Evolutionary conservation across 2,797 vertebrate species (phyloP).

Genomic region (Leptoclinus maculatus): DNA sequence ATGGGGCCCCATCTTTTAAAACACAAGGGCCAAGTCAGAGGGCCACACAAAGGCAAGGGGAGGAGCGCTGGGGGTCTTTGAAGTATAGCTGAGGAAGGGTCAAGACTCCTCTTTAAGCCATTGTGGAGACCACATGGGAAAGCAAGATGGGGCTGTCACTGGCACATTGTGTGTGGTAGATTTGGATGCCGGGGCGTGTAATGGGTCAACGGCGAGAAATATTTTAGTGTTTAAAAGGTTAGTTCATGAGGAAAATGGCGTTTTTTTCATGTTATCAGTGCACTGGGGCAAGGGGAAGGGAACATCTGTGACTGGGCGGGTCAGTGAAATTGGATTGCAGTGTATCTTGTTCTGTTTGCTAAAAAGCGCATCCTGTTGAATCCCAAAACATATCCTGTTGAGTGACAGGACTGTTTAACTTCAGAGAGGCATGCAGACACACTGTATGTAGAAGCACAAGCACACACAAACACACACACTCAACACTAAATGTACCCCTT

Average conservation of each 20-base stretch:
- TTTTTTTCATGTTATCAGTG: constrained; percentile 44
- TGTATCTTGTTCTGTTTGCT: constrained; percentile 52
- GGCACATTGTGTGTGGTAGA: constrained; percentile 69
- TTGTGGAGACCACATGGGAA: constrained; percentile 77
- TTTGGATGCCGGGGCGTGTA: constrained; percentile 50
- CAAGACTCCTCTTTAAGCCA: constrained; percentile 66
- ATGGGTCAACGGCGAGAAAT: constrained; percentile 59
- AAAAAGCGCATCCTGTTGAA: constrained; percentile 51
- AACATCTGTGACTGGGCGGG: constrained; percentile 59
- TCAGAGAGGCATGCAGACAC: background rate
- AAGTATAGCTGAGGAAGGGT: constrained; percentile 73
- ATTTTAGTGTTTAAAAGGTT: constrained; percentile 50
- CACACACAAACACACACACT: background rate
- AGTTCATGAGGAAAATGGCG: constrained; percentile 19
- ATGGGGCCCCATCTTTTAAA: constrained; percentile 58
- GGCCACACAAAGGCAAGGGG: constrained; percentile 80
- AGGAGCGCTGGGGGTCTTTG: constrained; percentile 74
- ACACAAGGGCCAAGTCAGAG: constrained; percentile 76
- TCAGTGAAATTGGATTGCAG: constrained; percentile 56
- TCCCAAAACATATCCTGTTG: constrained; percentile 14
- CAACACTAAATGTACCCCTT: background rate
- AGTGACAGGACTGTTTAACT: background rate
- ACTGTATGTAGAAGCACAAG: background rate
- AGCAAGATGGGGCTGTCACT: constrained; percentile 69
- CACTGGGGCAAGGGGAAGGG: constrained; percentile 6